These are phyloP conservation scores for Henicopernis longicauda DNA, from an alignment of 2,113 vertebrate genomes.

Conservation along the genomic window DNA sequence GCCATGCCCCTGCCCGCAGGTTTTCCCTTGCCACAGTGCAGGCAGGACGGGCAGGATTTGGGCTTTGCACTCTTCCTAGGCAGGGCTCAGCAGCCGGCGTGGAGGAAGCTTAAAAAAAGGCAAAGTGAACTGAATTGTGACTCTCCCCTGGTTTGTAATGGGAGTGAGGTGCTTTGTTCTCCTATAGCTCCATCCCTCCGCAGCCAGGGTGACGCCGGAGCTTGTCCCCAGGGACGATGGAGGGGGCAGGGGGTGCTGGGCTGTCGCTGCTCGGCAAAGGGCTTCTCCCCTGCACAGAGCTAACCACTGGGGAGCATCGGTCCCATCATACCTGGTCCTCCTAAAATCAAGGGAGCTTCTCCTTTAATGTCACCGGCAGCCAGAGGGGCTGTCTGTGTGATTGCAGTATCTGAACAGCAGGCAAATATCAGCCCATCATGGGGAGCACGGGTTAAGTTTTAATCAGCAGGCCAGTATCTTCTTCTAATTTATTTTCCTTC, in stretches of 20 bases:
- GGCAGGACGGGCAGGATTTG: neutral
- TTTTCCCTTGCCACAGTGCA: neutral
- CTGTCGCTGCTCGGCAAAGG: rapidly evolving
- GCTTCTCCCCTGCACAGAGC: neutral
- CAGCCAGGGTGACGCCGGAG: neutral
- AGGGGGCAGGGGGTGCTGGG: neutral
- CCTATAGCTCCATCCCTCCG: neutral
- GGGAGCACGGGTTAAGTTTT: neutral
- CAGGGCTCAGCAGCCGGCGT: rapidly evolving
- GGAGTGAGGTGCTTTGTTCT: neutral
- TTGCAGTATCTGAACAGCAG: neutral
- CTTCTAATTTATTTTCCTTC: constrained; percentile 19
- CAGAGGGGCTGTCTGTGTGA: neutral
- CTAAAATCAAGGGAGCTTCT: neutral
- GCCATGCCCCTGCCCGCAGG: neutral
- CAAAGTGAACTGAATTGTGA: neutral
- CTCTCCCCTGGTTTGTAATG: neutral
- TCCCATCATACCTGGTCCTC: neutral
- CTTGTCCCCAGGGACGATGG: neutral
- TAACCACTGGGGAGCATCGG: rapidly evolving
- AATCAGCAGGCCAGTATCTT: neutral
- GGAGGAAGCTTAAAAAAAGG: neutral
- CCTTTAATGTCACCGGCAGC: neutral
- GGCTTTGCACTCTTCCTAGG: neutral
- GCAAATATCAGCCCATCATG: neutral